Conservation (phyloP, 2,797 vertebrate species). For the Sebastes aleutianus region DNA sequence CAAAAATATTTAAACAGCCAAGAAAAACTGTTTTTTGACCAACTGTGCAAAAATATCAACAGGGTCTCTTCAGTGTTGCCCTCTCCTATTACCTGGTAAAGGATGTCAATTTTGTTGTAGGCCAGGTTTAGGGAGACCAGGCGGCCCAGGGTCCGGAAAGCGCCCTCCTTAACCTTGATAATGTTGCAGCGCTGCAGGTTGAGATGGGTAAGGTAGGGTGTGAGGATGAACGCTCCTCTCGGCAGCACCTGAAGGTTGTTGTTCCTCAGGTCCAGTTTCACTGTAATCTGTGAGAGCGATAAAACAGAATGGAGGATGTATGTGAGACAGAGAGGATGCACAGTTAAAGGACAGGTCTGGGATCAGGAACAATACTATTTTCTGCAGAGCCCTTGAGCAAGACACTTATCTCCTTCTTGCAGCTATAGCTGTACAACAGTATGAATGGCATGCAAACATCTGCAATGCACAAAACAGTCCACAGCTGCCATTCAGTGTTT, state of each 20-base stretch:
- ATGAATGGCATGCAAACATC: neutral
- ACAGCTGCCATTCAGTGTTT: neutral
- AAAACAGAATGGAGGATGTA: neutral
- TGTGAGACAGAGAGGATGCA: neutral
- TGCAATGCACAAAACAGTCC: neutral
- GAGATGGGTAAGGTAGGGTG: constrained; percentile 88
- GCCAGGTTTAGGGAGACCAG: constrained; percentile 89
- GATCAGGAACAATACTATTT: neutral
- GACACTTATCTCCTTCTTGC: neutral
- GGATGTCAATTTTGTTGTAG: constrained; percentile 84
- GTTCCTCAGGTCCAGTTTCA: constrained; percentile 85
- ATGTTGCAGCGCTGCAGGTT: constrained; percentile 87
- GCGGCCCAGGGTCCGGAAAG: constrained; percentile 88
- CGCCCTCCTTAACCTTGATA: constrained; percentile 85
- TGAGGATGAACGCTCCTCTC: constrained; percentile 77
- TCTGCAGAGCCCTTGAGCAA: neutral
- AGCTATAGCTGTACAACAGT: neutral
- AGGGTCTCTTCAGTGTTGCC: neutral
- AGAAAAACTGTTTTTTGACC: neutral
- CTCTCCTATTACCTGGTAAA: constrained; percentile 82
- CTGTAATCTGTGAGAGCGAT: constrained; percentile 79
- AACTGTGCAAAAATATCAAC: neutral
- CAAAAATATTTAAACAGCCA: neutral
- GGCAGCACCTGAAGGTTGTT: constrained; percentile 82
- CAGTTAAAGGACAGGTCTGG: neutral